These are phyloP conservation scores for Amorpha juglandis DNA, from an alignment of 2,888 invertebrate genomes.

Conservation along the genomic window DNA sequence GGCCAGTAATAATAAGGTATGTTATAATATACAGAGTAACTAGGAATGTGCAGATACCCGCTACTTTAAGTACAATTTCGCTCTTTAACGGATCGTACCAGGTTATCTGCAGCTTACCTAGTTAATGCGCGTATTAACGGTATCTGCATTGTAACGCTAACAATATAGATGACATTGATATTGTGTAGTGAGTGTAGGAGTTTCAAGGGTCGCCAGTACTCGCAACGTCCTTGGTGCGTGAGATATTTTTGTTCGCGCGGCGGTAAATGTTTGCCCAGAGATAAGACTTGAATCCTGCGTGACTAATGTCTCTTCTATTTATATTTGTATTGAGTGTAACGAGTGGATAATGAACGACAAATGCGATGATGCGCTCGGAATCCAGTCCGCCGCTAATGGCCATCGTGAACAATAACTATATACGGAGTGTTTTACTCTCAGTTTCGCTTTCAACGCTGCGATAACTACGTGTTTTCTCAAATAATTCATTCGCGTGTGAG, in stretches of 20 bases:
- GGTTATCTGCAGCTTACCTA: no score
- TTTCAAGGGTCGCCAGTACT: conserved; percentile 19
- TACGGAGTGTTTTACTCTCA: conserved; percentile 51
- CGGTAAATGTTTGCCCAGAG: conserved; percentile 54
- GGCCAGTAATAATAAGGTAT: no score
- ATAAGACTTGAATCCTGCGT: conserved; percentile 62
- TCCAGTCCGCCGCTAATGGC: conserved; percentile 62
- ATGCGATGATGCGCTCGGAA: conserved; percentile 62
- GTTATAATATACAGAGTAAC: no score
- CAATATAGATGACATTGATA: no score
- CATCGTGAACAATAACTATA: conserved; percentile 54
- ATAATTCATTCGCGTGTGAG: conserved; percentile 30
- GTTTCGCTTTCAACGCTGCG: conserved; percentile 53
- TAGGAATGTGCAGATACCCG: no score
- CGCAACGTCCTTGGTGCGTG: conserved; percentile 25
- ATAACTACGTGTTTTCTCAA: conserved; percentile 29
- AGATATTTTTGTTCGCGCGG: conserved; percentile 53
- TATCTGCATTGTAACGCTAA: no score
- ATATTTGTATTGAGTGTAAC: conserved; percentile 64
- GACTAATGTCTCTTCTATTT: conserved; percentile 72
- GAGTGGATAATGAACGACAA: conserved; percentile 68
- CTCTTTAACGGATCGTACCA: no score
- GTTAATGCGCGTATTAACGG: no score
- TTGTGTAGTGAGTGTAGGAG: no score
- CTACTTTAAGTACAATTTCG: no score